Percentiles rank a stretch among this genome's conserved stretches.
Evolutionary conservation across 2,113 vertebrate genomes (phyloP).

Genomic region (Neomonachus schauinslandi): DNA sequence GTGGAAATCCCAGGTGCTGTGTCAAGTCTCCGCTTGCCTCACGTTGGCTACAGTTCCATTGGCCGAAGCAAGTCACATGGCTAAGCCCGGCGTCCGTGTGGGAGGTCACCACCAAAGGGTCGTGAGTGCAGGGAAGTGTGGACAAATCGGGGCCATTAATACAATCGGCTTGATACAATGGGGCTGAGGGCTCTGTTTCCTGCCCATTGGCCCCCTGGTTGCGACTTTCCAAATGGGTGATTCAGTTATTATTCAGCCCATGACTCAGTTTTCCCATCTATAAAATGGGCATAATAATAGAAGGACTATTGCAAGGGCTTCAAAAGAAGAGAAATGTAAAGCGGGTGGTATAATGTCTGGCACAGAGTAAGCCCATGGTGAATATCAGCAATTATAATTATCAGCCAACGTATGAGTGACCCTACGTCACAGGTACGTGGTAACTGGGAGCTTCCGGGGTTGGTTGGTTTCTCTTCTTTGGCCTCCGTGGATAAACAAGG

Average conservation of each 20-base stretch:
- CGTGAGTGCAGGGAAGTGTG: not conserved
- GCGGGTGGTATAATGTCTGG: not conserved
- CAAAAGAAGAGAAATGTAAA: not conserved
- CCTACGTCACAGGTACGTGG: not conserved
- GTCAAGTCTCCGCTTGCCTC: not conserved
- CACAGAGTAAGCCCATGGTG: no score
- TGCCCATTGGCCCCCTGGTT: not conserved
- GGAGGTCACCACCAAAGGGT: not conserved
- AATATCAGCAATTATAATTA: not conserved
- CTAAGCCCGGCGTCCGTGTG: not conserved
- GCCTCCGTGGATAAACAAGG: not conserved
- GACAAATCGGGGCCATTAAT: fast-evolving
- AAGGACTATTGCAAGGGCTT: not conserved
- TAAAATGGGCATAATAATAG: not conserved
- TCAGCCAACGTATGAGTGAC: not conserved
- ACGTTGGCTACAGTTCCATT: not conserved
- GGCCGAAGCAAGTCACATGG: not conserved
- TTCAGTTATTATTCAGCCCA: not conserved
- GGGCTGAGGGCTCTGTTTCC: not conserved
- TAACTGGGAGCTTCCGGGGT: not conserved
- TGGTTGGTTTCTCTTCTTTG: not conserved
- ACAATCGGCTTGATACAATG: no score
- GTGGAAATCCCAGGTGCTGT: not conserved
- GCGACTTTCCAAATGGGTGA: not conserved
- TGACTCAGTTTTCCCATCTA: not conserved